Conservation (phyloP, 2,888 invertebrate genomes). For the Cabera pusaria region DNA sequence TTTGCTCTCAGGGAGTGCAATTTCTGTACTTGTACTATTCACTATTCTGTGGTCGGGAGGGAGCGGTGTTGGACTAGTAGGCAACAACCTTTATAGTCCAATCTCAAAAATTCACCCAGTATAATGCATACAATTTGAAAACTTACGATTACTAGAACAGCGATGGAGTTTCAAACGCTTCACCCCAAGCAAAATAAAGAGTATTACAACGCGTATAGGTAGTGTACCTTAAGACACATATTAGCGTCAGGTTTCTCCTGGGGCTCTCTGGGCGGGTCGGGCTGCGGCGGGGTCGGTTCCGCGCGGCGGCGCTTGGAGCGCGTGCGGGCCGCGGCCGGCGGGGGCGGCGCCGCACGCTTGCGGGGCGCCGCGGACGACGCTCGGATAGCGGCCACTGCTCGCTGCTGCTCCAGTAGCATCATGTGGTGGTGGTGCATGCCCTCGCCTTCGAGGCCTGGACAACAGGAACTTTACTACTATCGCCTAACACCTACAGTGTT, state of each 20-base stretch:
- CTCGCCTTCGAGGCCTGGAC: constrained; percentile 74
- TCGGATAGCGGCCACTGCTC: constrained; percentile 68
- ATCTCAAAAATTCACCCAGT: too few species aligned
- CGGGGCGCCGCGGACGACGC: constrained; percentile 43
- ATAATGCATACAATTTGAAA: too few species aligned
- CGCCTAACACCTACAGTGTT: too few species aligned
- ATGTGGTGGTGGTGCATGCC: constrained; percentile 84
- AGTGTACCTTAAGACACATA: constrained; percentile 82
- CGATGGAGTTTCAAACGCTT: too few species aligned
- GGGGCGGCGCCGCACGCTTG: constrained; percentile 56
- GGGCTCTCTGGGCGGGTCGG: constrained; percentile 86
- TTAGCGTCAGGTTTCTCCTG: constrained; percentile 92
- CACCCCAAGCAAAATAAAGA: constrained; percentile 5
- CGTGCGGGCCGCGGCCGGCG: constrained; percentile 62
- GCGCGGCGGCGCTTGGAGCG: constrained; percentile 57
- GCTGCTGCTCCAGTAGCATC: constrained; percentile 82
- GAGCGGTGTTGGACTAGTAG: too few species aligned
- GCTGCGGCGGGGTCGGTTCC: constrained; percentile 65
- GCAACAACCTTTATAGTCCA: too few species aligned
- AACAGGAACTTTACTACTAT: too few species aligned
- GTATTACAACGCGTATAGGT: not conserved
- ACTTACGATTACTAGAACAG: too few species aligned
- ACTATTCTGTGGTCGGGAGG: too few species aligned
- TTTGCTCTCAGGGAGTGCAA: too few species aligned
- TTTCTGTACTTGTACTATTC: too few species aligned